Percentiles rank a stretch among this genome's conserved stretches.
Evolutionary conservation across 2,888 invertebrate genomes (phyloP).

Genomic region (Phortica okadai): DNA sequence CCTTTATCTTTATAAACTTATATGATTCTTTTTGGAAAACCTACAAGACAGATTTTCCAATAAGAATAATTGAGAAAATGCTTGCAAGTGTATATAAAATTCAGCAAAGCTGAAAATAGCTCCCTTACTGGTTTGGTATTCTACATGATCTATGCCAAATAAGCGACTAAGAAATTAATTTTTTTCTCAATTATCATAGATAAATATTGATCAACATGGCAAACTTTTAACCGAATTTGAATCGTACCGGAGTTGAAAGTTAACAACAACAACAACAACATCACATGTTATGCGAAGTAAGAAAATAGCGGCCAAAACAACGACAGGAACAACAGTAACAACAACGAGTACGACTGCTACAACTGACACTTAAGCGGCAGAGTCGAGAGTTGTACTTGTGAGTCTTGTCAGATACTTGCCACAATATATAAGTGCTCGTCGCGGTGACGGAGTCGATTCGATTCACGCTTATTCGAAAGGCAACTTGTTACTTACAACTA

Average conservation of each 20-base stretch:
- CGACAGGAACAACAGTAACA: background rate
- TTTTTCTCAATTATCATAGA: no score
- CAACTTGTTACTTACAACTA: slow-evolving; percentile 17
- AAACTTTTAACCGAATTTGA: slow-evolving; percentile 48
- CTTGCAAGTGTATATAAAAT: no score
- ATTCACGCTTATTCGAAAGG: slow-evolving; percentile 7
- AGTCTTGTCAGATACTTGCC: slow-evolving; percentile 47
- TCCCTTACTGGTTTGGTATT: no score
- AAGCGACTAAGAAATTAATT: no score
- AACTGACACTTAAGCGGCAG: background rate
- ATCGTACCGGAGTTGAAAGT: slow-evolving; percentile 54
- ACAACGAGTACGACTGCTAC: background rate
- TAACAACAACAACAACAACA: slow-evolving; percentile 34
- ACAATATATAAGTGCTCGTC: no score
- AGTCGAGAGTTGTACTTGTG: background rate
- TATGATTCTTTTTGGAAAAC: no score
- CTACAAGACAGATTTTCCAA: no score
- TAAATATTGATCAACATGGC: slow-evolving; percentile 55
- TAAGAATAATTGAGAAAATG: no score
- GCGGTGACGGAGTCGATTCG: no score
- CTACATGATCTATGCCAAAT: no score
- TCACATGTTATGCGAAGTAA: background rate
- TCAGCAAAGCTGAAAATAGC: no score
- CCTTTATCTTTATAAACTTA: no score
- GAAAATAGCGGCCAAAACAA: background rate